Evolutionary conservation across 2,797 vertebrate genomes (phyloP).

Genomic region (Melanotaenia nigrans): DNA sequence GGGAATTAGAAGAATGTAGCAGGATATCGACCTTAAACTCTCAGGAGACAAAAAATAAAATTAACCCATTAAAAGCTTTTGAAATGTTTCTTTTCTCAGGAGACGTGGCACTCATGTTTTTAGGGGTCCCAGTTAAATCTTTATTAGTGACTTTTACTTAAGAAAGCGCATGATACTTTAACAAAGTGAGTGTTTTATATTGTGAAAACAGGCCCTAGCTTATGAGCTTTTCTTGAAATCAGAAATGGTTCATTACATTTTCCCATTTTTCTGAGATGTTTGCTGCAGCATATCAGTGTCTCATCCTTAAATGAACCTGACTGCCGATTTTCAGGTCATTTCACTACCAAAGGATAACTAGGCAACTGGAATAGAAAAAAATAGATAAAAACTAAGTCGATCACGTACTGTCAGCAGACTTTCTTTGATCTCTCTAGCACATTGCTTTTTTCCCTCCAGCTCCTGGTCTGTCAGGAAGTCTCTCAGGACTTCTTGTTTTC

Average conservation of each 20-base stretch:
- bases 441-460: constrained; percentile 9
- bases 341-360: constrained; percentile 35
- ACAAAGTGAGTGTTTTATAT: constrained; percentile 15
- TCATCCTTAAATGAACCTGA: constrained; percentile 41
- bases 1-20: constrained; percentile 54
- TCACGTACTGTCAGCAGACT: constrained; percentile 22
- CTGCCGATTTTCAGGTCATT: constrained; percentile 32
- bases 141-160: constrained; percentile 37
- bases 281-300: constrained; percentile 22
- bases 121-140: constrained; percentile 30
- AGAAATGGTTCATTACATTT: constrained; percentile 40
- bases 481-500: constrained; percentile 64
- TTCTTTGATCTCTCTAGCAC: constrained; percentile 36
- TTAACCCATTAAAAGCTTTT: constrained; percentile 49
- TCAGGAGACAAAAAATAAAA: constrained; percentile 63
- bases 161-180: constrained; percentile 20
- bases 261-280: constrained; percentile 29
- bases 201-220: constrained; percentile 21
- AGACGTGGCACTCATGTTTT: constrained; percentile 28
- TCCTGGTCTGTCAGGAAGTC: constrained; percentile 54
- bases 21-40: constrained; percentile 53
- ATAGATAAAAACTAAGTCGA: constrained; percentile 27
- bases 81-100: constrained; percentile 30
- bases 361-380: constrained; percentile 1
- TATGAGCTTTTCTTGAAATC: constrained; percentile 48